Percentiles rank a stretch among this genome's conserved stretches.
phyloP scores from a whole-genome alignment of 2,113 vertebrate genomes.

The Pontoporia blainvillei region DNA sequence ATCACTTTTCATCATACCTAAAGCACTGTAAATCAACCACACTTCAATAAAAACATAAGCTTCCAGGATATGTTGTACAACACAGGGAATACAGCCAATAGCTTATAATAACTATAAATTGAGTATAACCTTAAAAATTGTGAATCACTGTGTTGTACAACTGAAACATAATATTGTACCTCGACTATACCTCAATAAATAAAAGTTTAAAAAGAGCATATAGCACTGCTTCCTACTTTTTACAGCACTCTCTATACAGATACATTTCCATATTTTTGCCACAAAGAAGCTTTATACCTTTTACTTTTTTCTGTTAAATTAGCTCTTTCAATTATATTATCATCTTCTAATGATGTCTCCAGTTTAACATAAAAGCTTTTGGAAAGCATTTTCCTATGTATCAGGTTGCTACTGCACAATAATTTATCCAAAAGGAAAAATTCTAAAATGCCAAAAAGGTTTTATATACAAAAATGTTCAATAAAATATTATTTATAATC shows the following conservation, averaged over 20 bases:
- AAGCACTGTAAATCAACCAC: not conserved
- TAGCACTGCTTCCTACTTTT: not conserved
- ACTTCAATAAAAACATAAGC: not conserved
- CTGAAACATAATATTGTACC: not conserved
- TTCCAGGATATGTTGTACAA: not conserved
- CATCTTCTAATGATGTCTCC: not conserved
- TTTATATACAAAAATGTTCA: not conserved
- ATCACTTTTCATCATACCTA: too few species aligned
- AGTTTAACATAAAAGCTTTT: not conserved
- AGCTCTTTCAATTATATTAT: not conserved
- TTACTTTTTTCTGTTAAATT: not conserved
- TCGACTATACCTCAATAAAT: not conserved
- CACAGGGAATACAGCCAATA: not conserved
- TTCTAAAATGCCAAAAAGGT: not conserved
- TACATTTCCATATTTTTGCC: not conserved
- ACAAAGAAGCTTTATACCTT: not conserved
- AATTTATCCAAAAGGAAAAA: not conserved
- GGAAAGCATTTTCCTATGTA: not conserved
- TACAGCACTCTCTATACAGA: not conserved
- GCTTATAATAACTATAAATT: not conserved
- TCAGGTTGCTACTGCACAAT: not conserved
- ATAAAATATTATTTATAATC: not conserved
- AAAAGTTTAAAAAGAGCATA: not conserved
- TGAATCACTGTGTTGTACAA: not conserved
- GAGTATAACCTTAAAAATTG: too few species aligned